Conservation (phyloP, 2,113 vertebrate genomes). For the Scortum barcoo region DNA sequence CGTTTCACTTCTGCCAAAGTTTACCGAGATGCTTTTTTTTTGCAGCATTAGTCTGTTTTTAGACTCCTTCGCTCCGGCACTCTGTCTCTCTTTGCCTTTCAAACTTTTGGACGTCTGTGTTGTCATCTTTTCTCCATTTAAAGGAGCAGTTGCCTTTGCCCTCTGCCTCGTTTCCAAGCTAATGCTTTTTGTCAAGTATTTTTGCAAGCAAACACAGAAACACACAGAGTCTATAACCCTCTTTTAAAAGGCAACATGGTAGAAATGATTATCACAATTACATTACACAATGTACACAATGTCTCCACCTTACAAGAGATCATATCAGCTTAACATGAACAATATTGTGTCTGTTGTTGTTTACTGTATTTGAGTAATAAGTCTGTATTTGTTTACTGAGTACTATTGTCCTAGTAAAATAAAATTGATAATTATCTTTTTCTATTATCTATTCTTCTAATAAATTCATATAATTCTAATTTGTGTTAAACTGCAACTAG, state of each 20-base stretch:
- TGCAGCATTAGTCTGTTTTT: constrained; percentile 22
- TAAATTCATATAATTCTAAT: not conserved
- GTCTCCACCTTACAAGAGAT: not conserved
- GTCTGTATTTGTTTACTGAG: too few relatives aligned
- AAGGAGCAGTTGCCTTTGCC: constrained; percentile 20
- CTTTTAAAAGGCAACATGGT: not conserved
- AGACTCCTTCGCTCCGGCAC: constrained; percentile 15
- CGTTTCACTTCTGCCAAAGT: constrained; percentile 52
- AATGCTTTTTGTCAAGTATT: not conserved
- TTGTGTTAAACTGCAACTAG: not conserved
- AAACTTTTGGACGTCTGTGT: not conserved
- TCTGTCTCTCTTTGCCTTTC: constrained; percentile 12
- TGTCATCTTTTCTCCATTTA: constrained; percentile 14
- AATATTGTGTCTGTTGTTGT: not conserved
- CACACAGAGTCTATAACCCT: not conserved
- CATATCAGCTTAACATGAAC: not conserved
- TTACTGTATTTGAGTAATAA: constrained; percentile 3
- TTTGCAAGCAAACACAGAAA: not conserved
- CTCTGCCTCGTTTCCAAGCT: not conserved
- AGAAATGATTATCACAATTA: not conserved
- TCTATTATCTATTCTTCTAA: too few relatives aligned
- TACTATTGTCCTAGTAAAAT: too few relatives aligned
- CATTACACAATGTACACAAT: too few relatives aligned
- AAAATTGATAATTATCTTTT: too few relatives aligned
- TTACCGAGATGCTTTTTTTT: constrained; percentile 23